These are phyloP conservation scores for Caenorhabditis zanzibari DNA, from an alignment of 2,888 invertebrate genomes.

Conservation along the genomic window DNA sequence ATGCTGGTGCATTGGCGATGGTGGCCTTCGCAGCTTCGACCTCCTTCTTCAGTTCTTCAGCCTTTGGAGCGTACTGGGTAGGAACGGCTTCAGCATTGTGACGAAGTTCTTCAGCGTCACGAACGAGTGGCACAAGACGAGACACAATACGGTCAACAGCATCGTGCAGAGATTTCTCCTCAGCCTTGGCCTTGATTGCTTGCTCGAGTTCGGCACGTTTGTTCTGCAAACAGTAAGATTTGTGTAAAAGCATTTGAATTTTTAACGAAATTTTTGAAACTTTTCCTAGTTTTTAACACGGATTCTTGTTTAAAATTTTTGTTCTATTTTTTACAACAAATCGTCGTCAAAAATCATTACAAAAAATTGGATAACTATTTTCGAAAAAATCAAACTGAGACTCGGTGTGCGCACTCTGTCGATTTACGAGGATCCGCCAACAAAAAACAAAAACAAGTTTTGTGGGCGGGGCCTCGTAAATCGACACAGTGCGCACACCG, in stretches of 20 bases:
- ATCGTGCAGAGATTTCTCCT: conserved; percentile 63
- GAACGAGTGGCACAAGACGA: conserved; percentile 67
- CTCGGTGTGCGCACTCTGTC: too few relatives aligned
- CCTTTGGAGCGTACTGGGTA: conserved; percentile 66
- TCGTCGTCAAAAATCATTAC: too few relatives aligned
- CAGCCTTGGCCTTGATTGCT: conserved; percentile 63
- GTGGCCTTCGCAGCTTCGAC: conserved; percentile 56
- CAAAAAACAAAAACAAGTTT: too few relatives aligned
- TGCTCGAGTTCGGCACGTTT: conserved; percentile 68
- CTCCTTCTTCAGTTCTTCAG: conserved; percentile 65
- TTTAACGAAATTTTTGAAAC: too few relatives aligned
- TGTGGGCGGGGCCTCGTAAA: too few relatives aligned
- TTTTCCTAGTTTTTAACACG: not conserved
- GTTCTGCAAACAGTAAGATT: conserved; percentile 45
- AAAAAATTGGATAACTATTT: too few relatives aligned
- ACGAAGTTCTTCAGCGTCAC: conserved; percentile 66
- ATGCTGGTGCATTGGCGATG: conserved; percentile 49
- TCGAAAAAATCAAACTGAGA: too few relatives aligned
- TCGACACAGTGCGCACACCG: too few relatives aligned
- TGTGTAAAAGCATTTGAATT: too few relatives aligned
- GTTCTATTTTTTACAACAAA: not conserved
- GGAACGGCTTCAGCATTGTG: conserved; percentile 71
- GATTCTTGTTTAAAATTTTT: not conserved
- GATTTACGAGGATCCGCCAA: too few relatives aligned
- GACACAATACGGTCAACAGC: conserved; percentile 60